Conservation (phyloP, 2,113 vertebrate species). For the Saccopteryx bilineata region DNA sequence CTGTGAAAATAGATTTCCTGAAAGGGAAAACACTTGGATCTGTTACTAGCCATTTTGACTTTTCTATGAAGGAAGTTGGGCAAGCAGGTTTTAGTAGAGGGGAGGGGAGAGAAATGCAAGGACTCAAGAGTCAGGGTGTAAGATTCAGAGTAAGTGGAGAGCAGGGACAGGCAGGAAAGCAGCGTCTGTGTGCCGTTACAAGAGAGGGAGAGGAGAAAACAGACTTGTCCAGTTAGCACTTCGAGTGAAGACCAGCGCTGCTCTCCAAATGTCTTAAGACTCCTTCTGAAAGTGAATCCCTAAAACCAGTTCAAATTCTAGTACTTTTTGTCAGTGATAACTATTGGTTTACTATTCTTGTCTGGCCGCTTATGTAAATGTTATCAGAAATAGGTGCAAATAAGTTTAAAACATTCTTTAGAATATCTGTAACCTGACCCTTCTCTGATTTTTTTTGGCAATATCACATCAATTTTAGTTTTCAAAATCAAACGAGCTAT, state of each 20-base stretch:
- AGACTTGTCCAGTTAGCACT: not conserved
- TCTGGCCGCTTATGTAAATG: not conserved
- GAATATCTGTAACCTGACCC: not conserved
- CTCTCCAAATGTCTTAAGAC: not conserved
- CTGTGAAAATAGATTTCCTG: not conserved
- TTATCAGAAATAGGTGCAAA: not conserved
- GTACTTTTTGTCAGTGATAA: not conserved
- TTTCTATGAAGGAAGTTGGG: not conserved
- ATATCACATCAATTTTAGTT: not conserved
- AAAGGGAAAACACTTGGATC: not conserved
- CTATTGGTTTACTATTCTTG: not conserved
- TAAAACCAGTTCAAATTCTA: not conserved
- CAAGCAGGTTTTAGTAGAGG: not conserved
- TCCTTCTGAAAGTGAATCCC: not conserved
- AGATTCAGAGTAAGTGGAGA: not conserved
- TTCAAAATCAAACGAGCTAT: not conserved
- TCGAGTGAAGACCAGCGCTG: not conserved
- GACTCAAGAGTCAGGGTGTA: not conserved
- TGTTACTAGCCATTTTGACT: not conserved
- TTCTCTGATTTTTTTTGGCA: not conserved
- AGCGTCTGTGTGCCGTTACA: too few relatives aligned
- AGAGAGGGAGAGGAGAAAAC: too few relatives aligned
- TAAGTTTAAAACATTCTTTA: not conserved
- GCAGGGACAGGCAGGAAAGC: fast-evolving
- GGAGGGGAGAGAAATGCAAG: not conserved